These are phyloP conservation scores for Spinus pinus DNA, from an alignment of 2,797 vertebrate genomes.

Conservation along the genomic window DNA sequence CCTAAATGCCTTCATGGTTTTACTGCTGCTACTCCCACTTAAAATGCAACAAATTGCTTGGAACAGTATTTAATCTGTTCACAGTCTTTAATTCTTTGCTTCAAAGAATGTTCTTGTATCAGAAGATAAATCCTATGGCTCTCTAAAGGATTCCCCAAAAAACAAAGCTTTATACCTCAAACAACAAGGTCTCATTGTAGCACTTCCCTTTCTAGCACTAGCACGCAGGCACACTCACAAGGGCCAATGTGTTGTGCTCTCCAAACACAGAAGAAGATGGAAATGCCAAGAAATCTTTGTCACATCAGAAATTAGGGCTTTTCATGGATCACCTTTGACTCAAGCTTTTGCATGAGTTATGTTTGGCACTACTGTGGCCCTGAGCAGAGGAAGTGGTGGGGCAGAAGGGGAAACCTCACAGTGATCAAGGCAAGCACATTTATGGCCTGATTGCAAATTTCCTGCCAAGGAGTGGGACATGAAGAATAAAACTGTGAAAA, in stretches of 20 bases:
- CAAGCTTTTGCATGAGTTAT: not conserved
- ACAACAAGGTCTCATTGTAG: not conserved
- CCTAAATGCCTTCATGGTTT: not conserved
- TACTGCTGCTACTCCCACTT: not conserved
- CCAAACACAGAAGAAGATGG: not conserved
- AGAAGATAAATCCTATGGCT: not conserved
- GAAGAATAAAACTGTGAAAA: not conserved
- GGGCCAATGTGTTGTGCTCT: not conserved
- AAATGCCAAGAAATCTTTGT: not conserved
- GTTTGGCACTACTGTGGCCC: not conserved
- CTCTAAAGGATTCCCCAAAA: not conserved
- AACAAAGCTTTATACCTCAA: not conserved
- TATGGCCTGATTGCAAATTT: not conserved
- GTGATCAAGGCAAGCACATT: not conserved
- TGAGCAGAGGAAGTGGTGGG: not conserved
- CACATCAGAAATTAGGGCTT: not conserved
- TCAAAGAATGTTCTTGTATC: not conserved
- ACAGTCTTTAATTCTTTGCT: not conserved
- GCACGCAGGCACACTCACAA: accelerated
- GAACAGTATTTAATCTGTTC: not conserved
- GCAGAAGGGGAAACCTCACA: not conserved
- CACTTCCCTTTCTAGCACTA: not conserved
- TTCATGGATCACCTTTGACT: not conserved
- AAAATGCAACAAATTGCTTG: not conserved
- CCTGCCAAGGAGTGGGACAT: not conserved